Percentiles rank a stretch among this genome's conserved stretches.
Conservation (phyloP, 2,797 vertebrate genomes). For the Melanotaenia trifasciata region DNA sequence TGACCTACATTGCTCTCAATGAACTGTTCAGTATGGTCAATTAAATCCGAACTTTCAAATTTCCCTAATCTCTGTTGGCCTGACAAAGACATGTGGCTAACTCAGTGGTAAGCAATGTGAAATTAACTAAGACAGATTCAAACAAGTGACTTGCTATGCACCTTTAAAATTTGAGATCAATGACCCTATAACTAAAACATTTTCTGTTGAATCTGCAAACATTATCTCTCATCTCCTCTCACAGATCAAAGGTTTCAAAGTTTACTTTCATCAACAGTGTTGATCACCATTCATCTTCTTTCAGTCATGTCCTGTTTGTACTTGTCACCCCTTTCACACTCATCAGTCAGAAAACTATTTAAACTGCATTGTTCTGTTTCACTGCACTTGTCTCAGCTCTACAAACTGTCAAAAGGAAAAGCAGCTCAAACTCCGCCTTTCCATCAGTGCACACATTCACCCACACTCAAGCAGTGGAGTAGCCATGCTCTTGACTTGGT, state of each 20-base stretch:
- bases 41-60: constrained; percentile 15
- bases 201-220: neutral
- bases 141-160: neutral
- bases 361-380: constrained; percentile 31
- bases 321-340: constrained; percentile 29
- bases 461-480: constrained; percentile 22
- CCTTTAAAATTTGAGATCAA: neutral
- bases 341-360: constrained; percentile 53
- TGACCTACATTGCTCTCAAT: constrained; percentile 73
- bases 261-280: constrained; percentile 11
- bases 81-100: neutral
- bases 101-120: neutral
- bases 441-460: constrained; percentile 28
- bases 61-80: neutral
- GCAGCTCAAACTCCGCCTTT: constrained; percentile 18
- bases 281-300: constrained; percentile 20
- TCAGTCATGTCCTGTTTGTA: constrained; percentile 13
- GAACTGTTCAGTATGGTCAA: constrained; percentile 41
- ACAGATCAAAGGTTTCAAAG: constrained; percentile 1
- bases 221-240: neutral
- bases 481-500: constrained; percentile 21
- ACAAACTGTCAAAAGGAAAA: constrained; percentile 20
- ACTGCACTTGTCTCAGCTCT: constrained; percentile 28
- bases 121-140: neutral
- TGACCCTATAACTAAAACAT: neutral